Evolutionary conservation across 2,797 vertebrate genomes (phyloP), one percentile per base, ranked within the genome.

Genomic region (Lindbergichthys nudifrons): DNA sequence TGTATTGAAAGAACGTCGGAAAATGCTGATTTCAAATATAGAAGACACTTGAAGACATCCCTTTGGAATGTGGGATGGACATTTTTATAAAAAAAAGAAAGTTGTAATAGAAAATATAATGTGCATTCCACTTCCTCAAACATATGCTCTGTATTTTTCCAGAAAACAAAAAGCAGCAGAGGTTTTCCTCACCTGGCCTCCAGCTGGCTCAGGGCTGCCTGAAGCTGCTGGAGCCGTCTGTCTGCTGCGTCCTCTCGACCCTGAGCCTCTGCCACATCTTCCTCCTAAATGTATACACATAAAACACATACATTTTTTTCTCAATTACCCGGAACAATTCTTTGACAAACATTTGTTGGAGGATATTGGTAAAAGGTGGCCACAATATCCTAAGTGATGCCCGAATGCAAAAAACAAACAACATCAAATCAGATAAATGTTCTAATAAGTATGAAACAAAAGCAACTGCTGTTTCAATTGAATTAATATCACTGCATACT

Each of bases 241-340:
- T 97, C 96, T 70, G 96, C 93, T 2, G 95, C 94, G 2, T 94
- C 94, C 86, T 98, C 97, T 89, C 94, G 95, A 68, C 94, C 93
- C 57, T 91, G 95, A 75, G 96, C 95, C 86, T 94, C 92, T 6
- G 91, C 16, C 36, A 92, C 68, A 0, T 96, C 96, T 80, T 96
- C 96, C 66, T 97, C 96, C 98, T 99, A 75, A 46, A 83, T 10
- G 88, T 75, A 92, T 72, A 65, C 26, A 73, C 15, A 77, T 18
- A 30, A 92, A 72, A 65, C 26, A 73, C 15, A 77, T 18, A 30
- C 14, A 45, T 56, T 2, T 18, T 36, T 26, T n/a, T 26, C 2
- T 18, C 7, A 19, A 46, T 36, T 39, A 14, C 53, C 39, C 18
- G 3, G 10, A 60, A 45, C 1, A 4, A 21, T 43, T 0, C 4